Percentiles rank a stretch among this genome's conserved stretches.
Evolutionary conservation across 2,113 vertebrate genomes (phyloP).

Genomic region (Cyprinodon variegatus): DNA sequence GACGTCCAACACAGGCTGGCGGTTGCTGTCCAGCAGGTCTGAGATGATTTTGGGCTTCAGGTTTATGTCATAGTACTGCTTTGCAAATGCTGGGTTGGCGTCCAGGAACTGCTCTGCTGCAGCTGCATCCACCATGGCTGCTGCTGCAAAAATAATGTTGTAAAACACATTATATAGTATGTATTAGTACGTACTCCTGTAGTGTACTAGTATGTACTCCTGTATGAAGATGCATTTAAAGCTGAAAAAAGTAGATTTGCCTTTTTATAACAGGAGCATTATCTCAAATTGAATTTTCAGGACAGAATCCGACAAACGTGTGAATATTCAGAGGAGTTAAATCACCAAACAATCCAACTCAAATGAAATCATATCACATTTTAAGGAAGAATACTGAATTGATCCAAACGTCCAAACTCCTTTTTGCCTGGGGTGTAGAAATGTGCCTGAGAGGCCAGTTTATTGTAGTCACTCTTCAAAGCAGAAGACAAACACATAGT

Average conservation of each 20-base stretch:
- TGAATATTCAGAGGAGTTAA: too few relatives aligned
- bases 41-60: slow-evolving; percentile 82
- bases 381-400: too few relatives aligned
- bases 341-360: too few relatives aligned
- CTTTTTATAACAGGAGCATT: background rate
- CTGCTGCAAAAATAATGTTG: slow-evolving; percentile 13
- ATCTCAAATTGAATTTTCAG: background rate
- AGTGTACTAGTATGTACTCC: background rate
- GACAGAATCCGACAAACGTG: background rate
- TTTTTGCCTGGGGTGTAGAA: background rate
- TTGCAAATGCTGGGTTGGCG: slow-evolving; percentile 85
- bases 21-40: slow-evolving; percentile 77
- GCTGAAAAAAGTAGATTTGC: background rate
- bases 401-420: background rate
- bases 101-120: slow-evolving; percentile 88
- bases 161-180: background rate
- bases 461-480: background rate
- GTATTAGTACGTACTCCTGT: background rate
- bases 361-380: too few relatives aligned
- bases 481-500: background rate
- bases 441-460: background rate
- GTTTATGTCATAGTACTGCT: slow-evolving; percentile 82
- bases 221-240: background rate
- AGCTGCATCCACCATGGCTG: slow-evolving; percentile 77
- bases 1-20: slow-evolving; percentile 72